Evolutionary conservation across 1,140 invertebrate species (phyloP).

Genomic region (Metopolophium dirhodum): DNA sequence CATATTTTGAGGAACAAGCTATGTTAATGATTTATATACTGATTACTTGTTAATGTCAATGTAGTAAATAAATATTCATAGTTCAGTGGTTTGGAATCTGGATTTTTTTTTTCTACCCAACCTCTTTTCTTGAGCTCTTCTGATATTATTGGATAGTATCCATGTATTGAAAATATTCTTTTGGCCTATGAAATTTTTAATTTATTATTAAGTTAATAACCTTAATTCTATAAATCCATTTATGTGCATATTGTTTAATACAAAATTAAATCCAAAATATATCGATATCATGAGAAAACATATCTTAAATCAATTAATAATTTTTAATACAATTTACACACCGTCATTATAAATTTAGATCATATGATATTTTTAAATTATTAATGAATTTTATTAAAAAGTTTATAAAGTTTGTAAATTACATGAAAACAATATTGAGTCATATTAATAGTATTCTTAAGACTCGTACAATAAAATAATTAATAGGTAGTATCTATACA

Average conservation of each 20-base stretch:
- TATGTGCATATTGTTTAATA: neutral
- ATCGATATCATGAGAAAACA: neutral
- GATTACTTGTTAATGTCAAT: neutral
- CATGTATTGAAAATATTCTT: conserved; percentile 43
- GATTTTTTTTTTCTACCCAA: conserved; percentile 47
- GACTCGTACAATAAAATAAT: neutral
- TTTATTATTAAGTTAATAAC: neutral
- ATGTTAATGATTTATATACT: neutral
- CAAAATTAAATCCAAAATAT: neutral
- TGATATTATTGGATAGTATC: conserved; percentile 40
- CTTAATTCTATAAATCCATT: neutral
- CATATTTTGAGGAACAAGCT: neutral
- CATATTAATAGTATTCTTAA: neutral
- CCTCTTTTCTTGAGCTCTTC: conserved; percentile 27
- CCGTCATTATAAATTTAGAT: neutral
- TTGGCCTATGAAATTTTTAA: neutral
- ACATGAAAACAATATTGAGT: neutral
- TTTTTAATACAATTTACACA: neutral
- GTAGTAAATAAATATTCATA: neutral
- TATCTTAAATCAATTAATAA: neutral
- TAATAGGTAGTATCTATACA: neutral
- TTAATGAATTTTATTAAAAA: neutral
- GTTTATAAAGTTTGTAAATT: neutral
- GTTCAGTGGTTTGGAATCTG: neutral
- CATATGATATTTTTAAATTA: neutral